Base-by-base conservation (phyloP, 1,140 invertebrate species). In the Zophobas atratus region DNA sequence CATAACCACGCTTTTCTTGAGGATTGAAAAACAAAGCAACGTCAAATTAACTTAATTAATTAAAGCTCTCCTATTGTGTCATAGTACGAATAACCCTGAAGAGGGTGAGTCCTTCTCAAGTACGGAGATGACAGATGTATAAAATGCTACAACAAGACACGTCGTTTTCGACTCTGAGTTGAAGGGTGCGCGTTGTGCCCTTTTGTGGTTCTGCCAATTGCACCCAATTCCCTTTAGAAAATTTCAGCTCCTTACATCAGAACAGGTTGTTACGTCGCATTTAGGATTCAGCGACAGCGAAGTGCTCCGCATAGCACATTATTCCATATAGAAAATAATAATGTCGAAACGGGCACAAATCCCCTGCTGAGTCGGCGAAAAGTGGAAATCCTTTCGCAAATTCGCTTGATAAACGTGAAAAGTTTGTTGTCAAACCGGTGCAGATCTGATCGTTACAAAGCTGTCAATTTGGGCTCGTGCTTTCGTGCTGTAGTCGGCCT, bases 251-350 rank as follows among this genome's bases (percentile, higher is more conserved):
- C 20, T 46, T 46, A 46, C 6, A 46, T 53, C 49, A 53, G 20
- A 53, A n/a, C 57, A 63, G 38, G 57, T 63, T 63, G 57, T 63
- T 67, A 43, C 60, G 56, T 38, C 60, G 60, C n/a, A 43, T 67
- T 67, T 67, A n/a, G 32, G 55, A 33, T 35, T 57, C 33, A 33
- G 55, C 33, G 20, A 1, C 34, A 1, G 33, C 32, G 34, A 57
- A 57, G 55, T 57, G 55, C 34, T 57, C 55, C 8, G 55, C 55
- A 57, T 57, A 20, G 33, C 33, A 20, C 39, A 33, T 67, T 67
- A 67, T 67, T 67, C 60, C 6, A 41, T 41, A 67, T n/a, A 4
- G 57, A 39, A 63, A 67, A 67, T 43, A 67, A 67, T 67, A 67
- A 67, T 43, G 38, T 43, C 60, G 20, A 43, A 51, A 67, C 39